Evolutionary conservation across 2,797 vertebrate genomes (phyloP).

Genomic region (Danio albolineatus): DNA sequence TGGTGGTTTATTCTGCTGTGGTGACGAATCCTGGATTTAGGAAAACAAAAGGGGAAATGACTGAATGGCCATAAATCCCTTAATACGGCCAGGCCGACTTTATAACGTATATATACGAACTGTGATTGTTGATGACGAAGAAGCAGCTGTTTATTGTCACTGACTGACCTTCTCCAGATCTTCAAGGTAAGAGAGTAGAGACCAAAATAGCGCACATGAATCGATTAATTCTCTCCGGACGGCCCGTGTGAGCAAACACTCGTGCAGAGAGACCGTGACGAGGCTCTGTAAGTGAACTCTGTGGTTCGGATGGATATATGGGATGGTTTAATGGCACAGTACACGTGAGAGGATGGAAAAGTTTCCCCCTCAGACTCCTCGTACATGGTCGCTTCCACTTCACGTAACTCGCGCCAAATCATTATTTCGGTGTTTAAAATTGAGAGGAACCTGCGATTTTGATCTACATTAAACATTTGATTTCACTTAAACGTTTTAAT

Average conservation of each 20-base stretch:
- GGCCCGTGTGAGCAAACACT: background rate
- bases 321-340: background rate
- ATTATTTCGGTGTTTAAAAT: no score
- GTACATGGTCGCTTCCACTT: background rate
- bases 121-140: background rate
- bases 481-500: no score
- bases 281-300: slow-evolving; percentile 1
- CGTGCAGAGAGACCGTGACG: background rate
- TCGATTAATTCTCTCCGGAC: background rate
- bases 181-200: background rate
- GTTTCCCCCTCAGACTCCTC: background rate
- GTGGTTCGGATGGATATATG: slow-evolving; percentile 1
- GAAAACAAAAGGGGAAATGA: background rate
- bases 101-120: background rate
- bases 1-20: no score
- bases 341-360: background rate
- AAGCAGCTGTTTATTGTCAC: background rate
- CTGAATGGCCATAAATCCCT: background rate
- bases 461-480: no score
- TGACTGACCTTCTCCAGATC: background rate
- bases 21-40: no score
- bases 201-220: background rate
- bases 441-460: no score
- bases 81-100: background rate
- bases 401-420: background rate